These are phyloP conservation scores for Syrrhaptes paradoxus DNA, from an alignment of 2,113 vertebrate species.

Conservation along the genomic window DNA sequence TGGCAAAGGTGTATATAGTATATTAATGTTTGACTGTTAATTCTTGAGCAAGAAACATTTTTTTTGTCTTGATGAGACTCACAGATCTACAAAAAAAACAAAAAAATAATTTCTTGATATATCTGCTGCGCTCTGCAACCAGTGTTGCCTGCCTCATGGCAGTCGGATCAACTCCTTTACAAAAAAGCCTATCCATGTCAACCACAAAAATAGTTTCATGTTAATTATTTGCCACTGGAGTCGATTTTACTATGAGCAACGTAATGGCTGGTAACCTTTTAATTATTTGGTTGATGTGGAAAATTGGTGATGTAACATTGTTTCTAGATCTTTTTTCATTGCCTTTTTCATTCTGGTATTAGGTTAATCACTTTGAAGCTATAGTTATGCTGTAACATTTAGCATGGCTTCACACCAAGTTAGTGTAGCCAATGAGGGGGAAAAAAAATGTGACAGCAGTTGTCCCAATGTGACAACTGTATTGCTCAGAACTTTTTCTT, in stretches of 20 bases:
- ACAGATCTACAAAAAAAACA: conserved; percentile 86
- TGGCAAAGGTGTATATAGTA: conserved; percentile 99
- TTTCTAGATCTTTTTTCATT: conserved; percentile 94
- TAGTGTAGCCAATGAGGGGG: conserved; percentile 89
- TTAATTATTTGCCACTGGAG: conserved; percentile 87
- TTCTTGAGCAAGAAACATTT: conserved; percentile 87
- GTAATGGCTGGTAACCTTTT: conserved; percentile 90
- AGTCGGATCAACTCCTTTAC: conserved; percentile 87
- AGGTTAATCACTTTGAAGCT: conserved; percentile 93
- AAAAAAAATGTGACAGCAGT: conserved; percentile 80
- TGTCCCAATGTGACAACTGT: conserved; percentile 86
- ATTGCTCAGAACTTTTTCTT: conserved; percentile 84
- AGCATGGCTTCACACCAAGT: conserved; percentile 99
- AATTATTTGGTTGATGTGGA: conserved; percentile 96
- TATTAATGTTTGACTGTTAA: conserved; percentile 99
- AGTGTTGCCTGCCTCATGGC: conserved; percentile 89
- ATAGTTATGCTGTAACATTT: conserved; percentile 99
- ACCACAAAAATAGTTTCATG: conserved; percentile 86
- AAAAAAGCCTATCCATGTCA: conserved; percentile 85
- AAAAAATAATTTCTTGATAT: conserved; percentile 87
- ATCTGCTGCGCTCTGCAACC: conserved; percentile 90
- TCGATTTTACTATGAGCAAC: conserved; percentile 88
- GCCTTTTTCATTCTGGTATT: conserved; percentile 94
- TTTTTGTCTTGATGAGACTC: conserved; percentile 91
- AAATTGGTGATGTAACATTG: conserved; percentile 94